Evolutionary conservation across 2,888 invertebrate species (phyloP).

Genomic region (Euzophera pinguis): DNA sequence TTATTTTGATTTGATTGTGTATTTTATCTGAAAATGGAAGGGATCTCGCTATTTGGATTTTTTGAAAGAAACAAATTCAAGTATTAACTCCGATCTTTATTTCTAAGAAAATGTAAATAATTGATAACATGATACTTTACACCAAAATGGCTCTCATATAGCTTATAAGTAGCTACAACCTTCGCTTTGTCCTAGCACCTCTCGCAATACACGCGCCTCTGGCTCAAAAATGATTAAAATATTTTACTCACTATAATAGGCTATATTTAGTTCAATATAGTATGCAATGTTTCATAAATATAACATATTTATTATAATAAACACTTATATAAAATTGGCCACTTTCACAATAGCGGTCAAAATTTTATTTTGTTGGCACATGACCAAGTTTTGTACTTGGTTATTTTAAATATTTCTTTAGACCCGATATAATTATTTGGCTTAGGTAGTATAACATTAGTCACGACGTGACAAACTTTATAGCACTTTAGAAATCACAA

Average conservation of each 20-base stretch:
- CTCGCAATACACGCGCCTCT: not conserved
- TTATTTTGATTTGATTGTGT: too few species aligned
- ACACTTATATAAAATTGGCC: not conserved
- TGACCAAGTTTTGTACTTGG: constrained; percentile 6
- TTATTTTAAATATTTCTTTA: not conserved
- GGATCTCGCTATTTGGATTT: too few species aligned
- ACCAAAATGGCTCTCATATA: constrained; percentile 8
- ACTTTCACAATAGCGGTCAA: not conserved
- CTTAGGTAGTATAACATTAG: not conserved
- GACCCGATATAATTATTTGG: constrained; percentile 4
- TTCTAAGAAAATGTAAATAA: constrained; percentile 9
- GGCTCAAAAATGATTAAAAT: constrained; percentile 2
- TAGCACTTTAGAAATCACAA: too few species aligned
- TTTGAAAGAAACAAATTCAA: too few species aligned
- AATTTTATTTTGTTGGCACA: constrained; percentile 1
- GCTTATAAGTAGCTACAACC: not conserved
- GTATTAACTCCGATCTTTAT: constrained; percentile 8
- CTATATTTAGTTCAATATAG: not conserved
- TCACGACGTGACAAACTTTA: too few species aligned
- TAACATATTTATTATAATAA: not conserved
- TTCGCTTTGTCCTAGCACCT: constrained; percentile 8
- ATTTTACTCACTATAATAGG: not conserved
- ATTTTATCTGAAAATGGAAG: too few species aligned
- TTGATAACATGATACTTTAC: constrained; percentile 2
- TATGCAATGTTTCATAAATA: not conserved